A percentile compares a stretch with the other conserved stretches of the same genome.
These are phyloP conservation scores for Platerodrilus igneus DNA, from an alignment of 2,888 invertebrate genomes.

Conservation along the genomic window DNA sequence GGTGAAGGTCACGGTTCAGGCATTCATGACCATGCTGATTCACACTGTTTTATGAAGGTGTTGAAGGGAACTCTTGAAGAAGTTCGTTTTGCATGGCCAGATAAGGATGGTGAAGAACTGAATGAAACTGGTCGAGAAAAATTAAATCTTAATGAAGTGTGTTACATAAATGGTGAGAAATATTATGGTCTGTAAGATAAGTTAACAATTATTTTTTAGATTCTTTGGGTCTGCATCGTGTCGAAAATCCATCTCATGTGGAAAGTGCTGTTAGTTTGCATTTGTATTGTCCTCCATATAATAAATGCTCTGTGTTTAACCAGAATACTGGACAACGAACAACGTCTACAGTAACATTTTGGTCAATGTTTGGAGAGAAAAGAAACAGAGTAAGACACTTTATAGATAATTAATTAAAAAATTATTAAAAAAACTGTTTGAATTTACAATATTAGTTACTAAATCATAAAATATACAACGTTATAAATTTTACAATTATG, in stretches of 20 bases:
- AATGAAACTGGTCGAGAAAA: slow-evolving; percentile 57
- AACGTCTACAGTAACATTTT: slow-evolving; percentile 76
- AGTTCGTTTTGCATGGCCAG: slow-evolving; percentile 80
- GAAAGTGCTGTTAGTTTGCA: slow-evolving; percentile 90
- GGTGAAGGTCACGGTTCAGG: slow-evolving; percentile 91
- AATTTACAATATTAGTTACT: too few relatives aligned
- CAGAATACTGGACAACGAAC: slow-evolving; percentile 79
- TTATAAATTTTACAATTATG: too few relatives aligned
- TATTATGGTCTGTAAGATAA: neutral
- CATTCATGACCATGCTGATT: slow-evolving; percentile 93
- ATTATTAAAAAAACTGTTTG: too few relatives aligned
- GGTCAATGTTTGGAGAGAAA: slow-evolving; percentile 84
- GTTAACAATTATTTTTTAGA: slow-evolving; percentile 55
- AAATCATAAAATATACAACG: too few relatives aligned
- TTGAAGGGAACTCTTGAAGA: slow-evolving; percentile 79
- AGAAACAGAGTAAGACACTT: slow-evolving; percentile 57
- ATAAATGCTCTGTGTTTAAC: slow-evolving; percentile 85
- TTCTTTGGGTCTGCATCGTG: slow-evolving; percentile 88
- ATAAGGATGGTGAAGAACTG: slow-evolving; percentile 40
- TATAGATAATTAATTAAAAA: slow-evolving; percentile 13
- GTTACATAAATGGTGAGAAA: slow-evolving; percentile 87
- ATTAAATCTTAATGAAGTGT: slow-evolving; percentile 73
- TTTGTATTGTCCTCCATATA: slow-evolving; percentile 91
- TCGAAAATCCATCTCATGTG: slow-evolving; percentile 88
- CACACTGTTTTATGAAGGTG: slow-evolving; percentile 97